These are phyloP conservation scores for Anniella stebbinsi DNA, from an alignment of 2,797 vertebrate species.

Conservation along the genomic window DNA sequence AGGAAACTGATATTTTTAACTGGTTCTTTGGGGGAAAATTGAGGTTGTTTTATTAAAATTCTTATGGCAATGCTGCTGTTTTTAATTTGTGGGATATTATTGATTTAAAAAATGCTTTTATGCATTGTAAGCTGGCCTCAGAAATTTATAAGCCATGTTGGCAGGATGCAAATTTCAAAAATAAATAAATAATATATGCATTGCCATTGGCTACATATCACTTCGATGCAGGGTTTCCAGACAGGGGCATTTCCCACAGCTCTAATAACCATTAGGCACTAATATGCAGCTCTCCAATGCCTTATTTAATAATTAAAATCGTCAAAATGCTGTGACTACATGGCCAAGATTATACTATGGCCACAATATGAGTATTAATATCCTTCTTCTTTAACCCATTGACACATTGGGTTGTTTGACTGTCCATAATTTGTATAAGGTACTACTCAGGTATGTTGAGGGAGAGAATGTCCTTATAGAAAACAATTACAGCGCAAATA, in stretches of 20 bases:
- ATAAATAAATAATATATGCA: not conserved
- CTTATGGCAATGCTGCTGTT: not conserved
- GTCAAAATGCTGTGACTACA: not conserved
- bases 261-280: not conserved
- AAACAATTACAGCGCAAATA: not conserved
- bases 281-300: not conserved
- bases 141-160: not conserved
- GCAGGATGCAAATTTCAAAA: not conserved
- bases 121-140: not conserved
- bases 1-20: not conserved
- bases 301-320: not conserved
- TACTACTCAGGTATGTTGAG: not conserved
- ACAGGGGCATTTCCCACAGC: not conserved
- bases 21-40: not conserved
- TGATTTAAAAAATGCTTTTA: not conserved
- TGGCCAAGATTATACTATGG: not conserved
- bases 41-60: not conserved
- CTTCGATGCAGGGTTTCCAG: not conserved
- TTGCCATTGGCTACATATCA: not conserved
- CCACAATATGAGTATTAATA: not conserved
- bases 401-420: not conserved
- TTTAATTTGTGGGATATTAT: not conserved
- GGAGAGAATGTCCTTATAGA: not conserved
- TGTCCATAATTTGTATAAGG: not conserved
- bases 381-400: too few species aligned